Conservation (phyloP, 2,113 vertebrate species). For the Pteruthius melanotis region DNA sequence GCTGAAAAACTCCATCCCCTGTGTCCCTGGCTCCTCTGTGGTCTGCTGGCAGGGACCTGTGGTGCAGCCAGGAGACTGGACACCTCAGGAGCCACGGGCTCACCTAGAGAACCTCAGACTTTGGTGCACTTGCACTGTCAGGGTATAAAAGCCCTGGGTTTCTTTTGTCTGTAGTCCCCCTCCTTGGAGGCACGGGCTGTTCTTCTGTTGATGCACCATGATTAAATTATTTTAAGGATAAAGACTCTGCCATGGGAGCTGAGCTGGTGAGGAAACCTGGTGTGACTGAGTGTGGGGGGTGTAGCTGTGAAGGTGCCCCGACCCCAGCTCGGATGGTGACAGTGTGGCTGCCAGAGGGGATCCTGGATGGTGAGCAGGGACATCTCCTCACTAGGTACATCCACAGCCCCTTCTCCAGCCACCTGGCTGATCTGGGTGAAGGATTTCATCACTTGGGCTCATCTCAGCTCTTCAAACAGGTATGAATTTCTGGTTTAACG, state of each 20-base stretch:
- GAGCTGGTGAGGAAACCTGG: neutral
- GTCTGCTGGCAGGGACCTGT: neutral
- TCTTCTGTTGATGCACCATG: no score
- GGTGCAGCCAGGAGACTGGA: neutral
- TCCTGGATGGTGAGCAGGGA: neutral
- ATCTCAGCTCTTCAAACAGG: neutral
- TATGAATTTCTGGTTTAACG: neutral
- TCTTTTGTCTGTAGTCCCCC: neutral
- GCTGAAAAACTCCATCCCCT: neutral
- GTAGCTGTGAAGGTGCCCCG: neutral
- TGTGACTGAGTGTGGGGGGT: neutral
- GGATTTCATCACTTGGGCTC: neutral
- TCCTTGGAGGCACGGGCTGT: neutral
- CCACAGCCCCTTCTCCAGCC: neutral
- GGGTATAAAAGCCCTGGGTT: neutral
- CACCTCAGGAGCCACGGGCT: neutral
- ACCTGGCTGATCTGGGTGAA: neutral
- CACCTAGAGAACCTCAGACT: neutral
- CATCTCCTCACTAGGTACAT: neutral
- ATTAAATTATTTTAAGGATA: neutral
- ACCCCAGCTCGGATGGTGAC: neutral
- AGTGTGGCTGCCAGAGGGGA: neutral
- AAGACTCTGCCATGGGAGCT: neutral
- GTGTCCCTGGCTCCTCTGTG: neutral
- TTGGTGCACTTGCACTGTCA: neutral